Evolutionary conservation across 2,113 vertebrate species (phyloP).

Genomic region (Callipepla californica): DNA sequence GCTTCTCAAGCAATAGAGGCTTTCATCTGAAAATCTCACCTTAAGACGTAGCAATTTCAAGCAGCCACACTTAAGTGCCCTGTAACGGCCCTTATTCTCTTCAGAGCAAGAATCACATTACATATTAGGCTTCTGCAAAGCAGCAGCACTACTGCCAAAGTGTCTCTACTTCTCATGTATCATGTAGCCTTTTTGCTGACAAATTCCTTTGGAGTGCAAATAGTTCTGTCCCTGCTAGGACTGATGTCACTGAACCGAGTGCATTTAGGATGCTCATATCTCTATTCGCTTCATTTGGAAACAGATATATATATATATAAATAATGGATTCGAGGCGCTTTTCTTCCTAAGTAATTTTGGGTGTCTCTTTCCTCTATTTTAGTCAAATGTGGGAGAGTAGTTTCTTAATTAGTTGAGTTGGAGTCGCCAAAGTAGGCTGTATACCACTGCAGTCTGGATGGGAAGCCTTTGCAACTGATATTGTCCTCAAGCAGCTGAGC

Average conservation of each 20-base stretch:
- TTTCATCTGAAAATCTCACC: constrained; percentile 16
- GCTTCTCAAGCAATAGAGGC: neutral
- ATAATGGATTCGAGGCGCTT: neutral
- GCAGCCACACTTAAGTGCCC: constrained; percentile 2
- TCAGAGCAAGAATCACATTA: constrained; percentile 62
- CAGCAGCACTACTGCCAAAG: constrained; percentile 59
- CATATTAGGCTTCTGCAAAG: constrained; percentile 72
- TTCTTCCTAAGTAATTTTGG: neutral
- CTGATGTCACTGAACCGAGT: constrained; percentile 73
- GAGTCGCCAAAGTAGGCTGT: constrained; percentile 51
- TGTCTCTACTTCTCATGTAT: constrained; percentile 78
- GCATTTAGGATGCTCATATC: constrained; percentile 77
- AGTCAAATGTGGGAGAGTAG: constrained; percentile 32
- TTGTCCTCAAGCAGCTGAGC: constrained; percentile 62
- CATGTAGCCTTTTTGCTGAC: constrained; percentile 71
- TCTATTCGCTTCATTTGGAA: constrained; percentile 49
- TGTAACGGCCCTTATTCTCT: constrained; percentile 49
- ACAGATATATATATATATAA: neutral
- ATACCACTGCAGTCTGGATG: constrained; percentile 48
- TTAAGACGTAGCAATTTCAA: constrained; percentile 30
- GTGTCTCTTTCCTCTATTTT: constrained; percentile 11
- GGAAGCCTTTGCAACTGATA: constrained; percentile 63
- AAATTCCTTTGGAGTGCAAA: constrained; percentile 74
- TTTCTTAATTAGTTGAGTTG: constrained; percentile 28
- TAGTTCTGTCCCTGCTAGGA: constrained; percentile 64